phyloP scores from a whole-genome alignment of 2,113 vertebrate genomes.

The Grammomys surdaster region DNA sequence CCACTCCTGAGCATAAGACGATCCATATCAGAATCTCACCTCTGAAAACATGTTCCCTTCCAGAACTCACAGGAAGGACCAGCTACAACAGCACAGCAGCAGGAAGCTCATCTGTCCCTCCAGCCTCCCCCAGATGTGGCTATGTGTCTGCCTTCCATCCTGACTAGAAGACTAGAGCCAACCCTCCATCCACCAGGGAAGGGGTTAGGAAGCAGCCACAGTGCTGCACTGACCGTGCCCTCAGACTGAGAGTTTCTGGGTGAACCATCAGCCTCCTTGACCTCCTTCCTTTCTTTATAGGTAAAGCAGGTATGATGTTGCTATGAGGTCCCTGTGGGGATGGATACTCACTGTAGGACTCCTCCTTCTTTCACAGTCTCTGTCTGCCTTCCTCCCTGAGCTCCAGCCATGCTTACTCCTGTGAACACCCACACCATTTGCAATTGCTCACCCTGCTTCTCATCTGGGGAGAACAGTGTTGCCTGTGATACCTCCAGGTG shows the following conservation, averaged over 20 bases:
- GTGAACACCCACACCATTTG: background rate
- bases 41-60: background rate
- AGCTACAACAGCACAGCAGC: background rate
- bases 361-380: background rate
- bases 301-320: background rate
- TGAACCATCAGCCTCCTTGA: background rate
- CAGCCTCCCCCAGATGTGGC: background rate
- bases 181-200: background rate
- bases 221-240: background rate
- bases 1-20: fast-evolving
- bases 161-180: background rate
- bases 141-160: background rate
- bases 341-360: background rate
- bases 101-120: background rate
- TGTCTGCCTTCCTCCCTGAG: background rate
- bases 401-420: background rate
- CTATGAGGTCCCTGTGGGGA: background rate
- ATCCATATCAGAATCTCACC: fast-evolving
- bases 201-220: background rate
- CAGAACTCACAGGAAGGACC: fast-evolving
- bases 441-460: fast-evolving
- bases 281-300: background rate
- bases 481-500: background rate
- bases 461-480: background rate
- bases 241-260: background rate